Base-by-base conservation (phyloP, 92 coral and sea anemone genomes). In the Scolanthus callimorphus region DNA sequence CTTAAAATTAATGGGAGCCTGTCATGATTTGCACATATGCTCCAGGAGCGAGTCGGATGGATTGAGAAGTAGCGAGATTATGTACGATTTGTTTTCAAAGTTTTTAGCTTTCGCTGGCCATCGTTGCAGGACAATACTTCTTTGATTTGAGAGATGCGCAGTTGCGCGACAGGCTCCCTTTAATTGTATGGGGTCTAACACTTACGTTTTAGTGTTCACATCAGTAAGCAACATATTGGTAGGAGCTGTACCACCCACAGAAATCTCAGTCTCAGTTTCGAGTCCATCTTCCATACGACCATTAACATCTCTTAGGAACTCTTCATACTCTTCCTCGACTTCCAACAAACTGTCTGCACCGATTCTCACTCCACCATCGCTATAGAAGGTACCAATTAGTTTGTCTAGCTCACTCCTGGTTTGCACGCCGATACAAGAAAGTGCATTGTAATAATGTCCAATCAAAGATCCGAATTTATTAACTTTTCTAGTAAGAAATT, bases 311-410 rank as follows among this genome's bases (percentile, higher is more conserved):
- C 69, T 57, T 59, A 92, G 63, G 64, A 92, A 92, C 4, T 48
- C 55, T 67, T 92, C 39, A 95, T 92, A 92, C 11, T 59, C 80
- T 21, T 67, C 79, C 55, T 92, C 98, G 17, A 51, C 66, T 30
- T 81, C 85, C 41, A 73, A 48, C 53, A 92, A 74, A 2, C 50
- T 66, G 15, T 92, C 98, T 4, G 73, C 87, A 55, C 78, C 51
- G 25, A 71, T 90, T 11, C 65, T 80, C 22, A 92, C 43, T 8
- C 71, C 78, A 56, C 65, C 29, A 51, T 31, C 49, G 17, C 43
- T 57, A 50, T 81, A 84, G 48, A 63, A 63, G 45, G 63, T 64
- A 12, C 60, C 54, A 44, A 85, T 76, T 26, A 49, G 62, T 3
- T 31, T 62, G 20, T 92, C 94, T 67, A 92, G 59, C 25, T 71